Evolutionary conservation across 2,888 invertebrate genomes (phyloP).

Genomic region (Belgica antarctica): DNA sequence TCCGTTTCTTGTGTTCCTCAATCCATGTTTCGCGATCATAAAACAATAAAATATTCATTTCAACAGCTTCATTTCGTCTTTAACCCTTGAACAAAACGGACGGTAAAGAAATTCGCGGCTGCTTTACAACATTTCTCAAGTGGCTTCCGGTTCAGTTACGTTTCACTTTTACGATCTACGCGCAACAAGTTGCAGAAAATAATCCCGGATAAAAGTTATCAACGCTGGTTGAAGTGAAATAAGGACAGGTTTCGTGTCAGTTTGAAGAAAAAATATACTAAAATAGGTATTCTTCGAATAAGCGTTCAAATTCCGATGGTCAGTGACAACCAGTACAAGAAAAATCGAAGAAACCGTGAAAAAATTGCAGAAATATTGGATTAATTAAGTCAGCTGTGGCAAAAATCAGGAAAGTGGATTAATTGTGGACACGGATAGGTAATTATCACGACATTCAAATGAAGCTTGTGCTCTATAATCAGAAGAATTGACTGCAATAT

Average conservation of each 20-base stretch:
- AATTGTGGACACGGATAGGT: neutral
- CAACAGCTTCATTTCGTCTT: slow-evolving; percentile 35
- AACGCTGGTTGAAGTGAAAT: neutral
- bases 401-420: too few species aligned
- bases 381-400: too few species aligned
- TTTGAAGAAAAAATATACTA: too few species aligned
- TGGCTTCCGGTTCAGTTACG: neutral
- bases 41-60: slow-evolving; percentile 31
- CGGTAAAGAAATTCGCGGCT: neutral
- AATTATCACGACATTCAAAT: too few species aligned
- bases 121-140: too few species aligned
- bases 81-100: slow-evolving; percentile 13
- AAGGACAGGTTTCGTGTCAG: neutral
- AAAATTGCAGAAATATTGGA: too few species aligned
- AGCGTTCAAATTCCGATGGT: too few species aligned
- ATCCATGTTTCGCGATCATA: slow-evolving; percentile 15
- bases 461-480: neutral
- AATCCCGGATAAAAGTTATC: too few species aligned
- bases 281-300: slow-evolving; percentile 13
- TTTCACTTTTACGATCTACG: too few species aligned
- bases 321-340: neutral
- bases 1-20: slow-evolving; percentile 18
- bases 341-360: neutral
- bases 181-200: neutral
- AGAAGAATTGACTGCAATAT: neutral